Evolutionary conservation across 2,113 vertebrate species (phyloP).

Genomic region (Phycodurus eques): DNA sequence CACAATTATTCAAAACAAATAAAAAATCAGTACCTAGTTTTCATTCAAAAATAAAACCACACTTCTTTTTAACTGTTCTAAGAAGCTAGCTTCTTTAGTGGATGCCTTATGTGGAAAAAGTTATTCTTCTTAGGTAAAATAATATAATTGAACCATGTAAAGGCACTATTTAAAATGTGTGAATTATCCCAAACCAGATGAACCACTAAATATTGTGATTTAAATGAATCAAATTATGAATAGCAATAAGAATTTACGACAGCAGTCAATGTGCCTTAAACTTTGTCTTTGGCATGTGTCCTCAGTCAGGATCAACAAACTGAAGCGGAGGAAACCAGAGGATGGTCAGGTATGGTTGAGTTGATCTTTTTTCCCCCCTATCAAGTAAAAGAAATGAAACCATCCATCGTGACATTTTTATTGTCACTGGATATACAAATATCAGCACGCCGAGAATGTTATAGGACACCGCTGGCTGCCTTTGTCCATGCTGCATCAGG

Average conservation of each 20-base stretch:
- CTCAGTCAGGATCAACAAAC: conserved; percentile 65
- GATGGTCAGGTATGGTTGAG: conserved; percentile 48
- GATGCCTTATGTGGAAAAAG: too few species aligned
- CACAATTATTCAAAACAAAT: too few species aligned
- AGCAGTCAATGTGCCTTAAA: background rate
- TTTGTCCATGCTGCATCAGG: conserved; percentile 45
- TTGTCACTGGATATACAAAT: conserved; percentile 1
- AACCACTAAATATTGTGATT: background rate
- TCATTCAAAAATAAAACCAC: background rate
- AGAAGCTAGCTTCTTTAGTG: background rate
- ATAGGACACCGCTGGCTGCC: conserved; percentile 8
- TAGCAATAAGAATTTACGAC: background rate
- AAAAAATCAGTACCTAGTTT: too few species aligned
- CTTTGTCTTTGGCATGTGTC: conserved; percentile 26
- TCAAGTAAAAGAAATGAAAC: background rate
- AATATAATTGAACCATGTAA: background rate
- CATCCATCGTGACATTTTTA: conserved; percentile 30
- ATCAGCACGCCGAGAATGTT: conserved; percentile 9
- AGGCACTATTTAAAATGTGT: background rate
- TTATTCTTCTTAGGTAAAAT: background rate
- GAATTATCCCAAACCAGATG: background rate
- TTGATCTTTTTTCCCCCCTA: too few species aligned
- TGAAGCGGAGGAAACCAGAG: conserved; percentile 67
- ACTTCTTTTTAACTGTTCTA: background rate
- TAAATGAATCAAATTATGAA: background rate